Evolutionary conservation across 1,140 invertebrate genomes (phyloP).

Genomic region (Drosophila pruinosa): DNA sequence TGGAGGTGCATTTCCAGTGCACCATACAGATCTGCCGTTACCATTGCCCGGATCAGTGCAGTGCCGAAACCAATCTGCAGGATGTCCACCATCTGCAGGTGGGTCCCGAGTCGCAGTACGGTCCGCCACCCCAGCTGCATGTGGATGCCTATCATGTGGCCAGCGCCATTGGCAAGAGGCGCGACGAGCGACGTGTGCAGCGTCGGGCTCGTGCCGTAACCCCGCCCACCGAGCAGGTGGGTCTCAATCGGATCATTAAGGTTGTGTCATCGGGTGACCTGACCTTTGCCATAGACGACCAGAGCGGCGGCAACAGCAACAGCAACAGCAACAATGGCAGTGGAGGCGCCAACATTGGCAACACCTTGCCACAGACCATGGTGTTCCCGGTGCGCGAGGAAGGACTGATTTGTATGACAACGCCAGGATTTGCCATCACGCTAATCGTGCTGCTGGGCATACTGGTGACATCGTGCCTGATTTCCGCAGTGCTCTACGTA

Average conservation of each 20-base stretch:
- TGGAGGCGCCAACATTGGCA: slow-evolving; percentile 83
- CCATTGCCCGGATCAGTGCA: slow-evolving; percentile 95
- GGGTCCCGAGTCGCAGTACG: slow-evolving; percentile 87
- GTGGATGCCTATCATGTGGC: slow-evolving; percentile 85
- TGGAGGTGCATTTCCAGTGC: slow-evolving; percentile 98
- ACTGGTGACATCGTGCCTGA: slow-evolving; percentile 90
- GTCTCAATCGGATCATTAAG: slow-evolving; percentile 91
- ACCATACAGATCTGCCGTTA: slow-evolving; percentile 97
- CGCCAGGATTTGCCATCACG: slow-evolving; percentile 93
- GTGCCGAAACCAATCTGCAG: slow-evolving; percentile 84
- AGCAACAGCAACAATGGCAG: slow-evolving; percentile 61
- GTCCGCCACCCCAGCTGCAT: slow-evolving; percentile 85
- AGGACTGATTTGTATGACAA: slow-evolving; percentile 95
- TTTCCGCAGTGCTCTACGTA: slow-evolving; percentile 92
- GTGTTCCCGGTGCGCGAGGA: slow-evolving; percentile 87
- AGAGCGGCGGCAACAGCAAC: slow-evolving; percentile 63
- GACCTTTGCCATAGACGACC: slow-evolving; percentile 90
- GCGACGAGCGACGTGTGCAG: slow-evolving; percentile 89
- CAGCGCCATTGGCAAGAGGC: slow-evolving; percentile 85
- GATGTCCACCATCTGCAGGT: slow-evolving; percentile 84
- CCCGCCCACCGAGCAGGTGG: slow-evolving; percentile 88
- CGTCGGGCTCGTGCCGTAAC: slow-evolving; percentile 86
- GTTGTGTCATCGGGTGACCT: slow-evolving; percentile 94
- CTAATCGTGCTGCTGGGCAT: slow-evolving; percentile 91
- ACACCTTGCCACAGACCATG: slow-evolving; percentile 85